Percentiles rank a stretch among this genome's conserved stretches.
Evolutionary conservation across 2,797 vertebrate species (phyloP).

Genomic region (Betta splendens): DNA sequence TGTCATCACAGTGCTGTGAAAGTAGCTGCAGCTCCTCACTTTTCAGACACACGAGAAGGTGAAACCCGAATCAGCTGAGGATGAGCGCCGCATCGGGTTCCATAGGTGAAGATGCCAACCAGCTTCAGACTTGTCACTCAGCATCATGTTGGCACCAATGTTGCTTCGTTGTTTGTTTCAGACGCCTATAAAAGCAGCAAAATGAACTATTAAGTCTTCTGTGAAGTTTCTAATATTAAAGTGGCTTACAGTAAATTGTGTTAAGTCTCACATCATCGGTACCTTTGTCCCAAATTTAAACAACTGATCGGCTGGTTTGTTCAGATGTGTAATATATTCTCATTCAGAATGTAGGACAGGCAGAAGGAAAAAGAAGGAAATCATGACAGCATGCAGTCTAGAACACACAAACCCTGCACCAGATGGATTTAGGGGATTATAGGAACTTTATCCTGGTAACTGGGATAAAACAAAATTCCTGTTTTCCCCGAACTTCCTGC

Average conservation of each 20-base stretch:
- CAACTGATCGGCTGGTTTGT: constrained; percentile 1
- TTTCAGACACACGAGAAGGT: constrained; percentile 41
- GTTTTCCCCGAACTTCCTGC: constrained; percentile 55
- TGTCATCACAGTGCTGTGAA: constrained; percentile 51
- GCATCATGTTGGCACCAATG: constrained; percentile 28
- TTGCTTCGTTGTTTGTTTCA: constrained; percentile 9
- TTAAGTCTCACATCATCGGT: constrained; percentile 13
- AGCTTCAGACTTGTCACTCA: constrained; percentile 13
- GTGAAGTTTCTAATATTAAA: constrained; percentile 45
- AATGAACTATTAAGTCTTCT: constrained; percentile 48
- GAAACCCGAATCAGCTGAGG: constrained; percentile 40
- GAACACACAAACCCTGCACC: constrained; percentile 40
- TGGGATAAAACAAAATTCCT: constrained; percentile 59
- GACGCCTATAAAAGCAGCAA: constrained; percentile 36
- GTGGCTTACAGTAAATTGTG: constrained; percentile 2
- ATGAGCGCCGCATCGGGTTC: constrained; percentile 53
- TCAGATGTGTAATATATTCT: neutral
- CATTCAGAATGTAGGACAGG: neutral
- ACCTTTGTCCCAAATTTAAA: too few species aligned
- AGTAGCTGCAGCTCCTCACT: constrained; percentile 53
- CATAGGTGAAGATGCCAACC: constrained; percentile 55
- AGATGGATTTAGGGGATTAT: constrained; percentile 63
- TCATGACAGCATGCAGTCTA: constrained; percentile 33
- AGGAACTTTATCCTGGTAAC: constrained; percentile 47
- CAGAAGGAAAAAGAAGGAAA: constrained; percentile 25